Base-by-base conservation (phyloP, 64 coral and sea anemone genomes). In the Cladopsammia gracilis region DNA sequence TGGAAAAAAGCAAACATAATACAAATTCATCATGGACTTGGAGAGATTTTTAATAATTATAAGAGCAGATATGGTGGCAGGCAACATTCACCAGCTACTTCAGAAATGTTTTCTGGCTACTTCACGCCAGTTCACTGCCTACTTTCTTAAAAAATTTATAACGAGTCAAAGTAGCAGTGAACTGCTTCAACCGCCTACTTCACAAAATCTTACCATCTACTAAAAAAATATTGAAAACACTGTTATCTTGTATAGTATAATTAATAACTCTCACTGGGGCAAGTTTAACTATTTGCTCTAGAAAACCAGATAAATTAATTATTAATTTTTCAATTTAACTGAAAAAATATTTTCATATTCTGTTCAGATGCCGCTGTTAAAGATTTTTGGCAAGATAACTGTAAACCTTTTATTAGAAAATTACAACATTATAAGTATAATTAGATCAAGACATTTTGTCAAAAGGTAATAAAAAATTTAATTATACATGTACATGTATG, bases 401-500 rank as follows among this genome's bases (percentile, higher is more conserved):
- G 0, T 34, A 34, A 34, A 34, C 34, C 34, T 34, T 34, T 34
- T 34, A 34, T 34, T 34, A 34, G 34, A 34, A 34, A 34, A 34
- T 1, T 34, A 20, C 0, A 15, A 64, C 13, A 56, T 56, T 6
- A 56, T 6, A 64, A 64, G 61, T 64, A 64, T 64, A 19, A 64
- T 64, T 64, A 19, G 14, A 75, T 48, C 18, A 45, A 49, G 16
- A 50, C 16, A 75, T 14, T 19, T 20, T 6, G 72, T 50, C 26
- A 49, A 75, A 75, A 75, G 72, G 72, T 18, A 7, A 75, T 18
- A 19, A 10, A 75, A 75, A 44, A 50, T 7, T 75, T 75, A 75
- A 49, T 75, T 75, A 20, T 20, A n/a, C n/a, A n/a, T n/a, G n/a
- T n/a, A n/a, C n/a, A n/a, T n/a, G n/a, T n/a, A 49, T 8, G 46